Percentiles rank a stretch among this genome's conserved stretches.
Evolutionary conservation across 2,113 vertebrate species (phyloP).

Genomic region (Mixornis gularis): DNA sequence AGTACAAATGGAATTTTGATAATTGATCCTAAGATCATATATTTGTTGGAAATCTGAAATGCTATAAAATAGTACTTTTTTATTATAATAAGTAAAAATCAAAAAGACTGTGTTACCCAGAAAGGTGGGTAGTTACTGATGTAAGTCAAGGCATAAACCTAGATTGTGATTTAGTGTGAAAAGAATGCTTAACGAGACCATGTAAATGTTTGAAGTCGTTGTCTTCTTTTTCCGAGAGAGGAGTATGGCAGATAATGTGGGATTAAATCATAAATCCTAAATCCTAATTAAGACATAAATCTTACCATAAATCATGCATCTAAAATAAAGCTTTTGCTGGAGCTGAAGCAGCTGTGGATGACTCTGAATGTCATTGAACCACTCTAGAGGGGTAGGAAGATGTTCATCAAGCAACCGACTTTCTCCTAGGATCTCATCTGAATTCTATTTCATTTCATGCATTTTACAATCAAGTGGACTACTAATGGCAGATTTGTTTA

Average conservation of each 20-base stretch:
- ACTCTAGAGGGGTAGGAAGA: background rate
- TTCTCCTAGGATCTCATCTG: background rate
- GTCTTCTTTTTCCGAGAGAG: background rate
- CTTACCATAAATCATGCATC: background rate
- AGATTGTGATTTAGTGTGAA: background rate
- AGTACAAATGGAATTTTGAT: background rate
- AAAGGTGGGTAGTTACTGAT: background rate
- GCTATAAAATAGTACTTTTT: background rate
- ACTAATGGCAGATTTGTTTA: background rate
- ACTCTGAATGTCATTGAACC: background rate
- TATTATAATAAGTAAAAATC: background rate
- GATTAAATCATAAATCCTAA: background rate
- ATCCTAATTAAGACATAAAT: background rate
- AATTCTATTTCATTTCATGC: background rate
- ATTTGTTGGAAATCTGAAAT: background rate
- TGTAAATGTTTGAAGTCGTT: background rate
- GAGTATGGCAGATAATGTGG: background rate
- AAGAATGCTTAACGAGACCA: background rate
- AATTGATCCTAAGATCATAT: background rate
- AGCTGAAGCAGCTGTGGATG: background rate
- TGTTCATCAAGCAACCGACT: background rate
- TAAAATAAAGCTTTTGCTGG: background rate
- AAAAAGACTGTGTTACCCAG: background rate
- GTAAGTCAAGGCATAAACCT: background rate
- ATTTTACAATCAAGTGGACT: background rate